phyloP scores from a whole-genome alignment of 2,797 vertebrate genomes.

The Gymnoscopelus braueri region DNA sequence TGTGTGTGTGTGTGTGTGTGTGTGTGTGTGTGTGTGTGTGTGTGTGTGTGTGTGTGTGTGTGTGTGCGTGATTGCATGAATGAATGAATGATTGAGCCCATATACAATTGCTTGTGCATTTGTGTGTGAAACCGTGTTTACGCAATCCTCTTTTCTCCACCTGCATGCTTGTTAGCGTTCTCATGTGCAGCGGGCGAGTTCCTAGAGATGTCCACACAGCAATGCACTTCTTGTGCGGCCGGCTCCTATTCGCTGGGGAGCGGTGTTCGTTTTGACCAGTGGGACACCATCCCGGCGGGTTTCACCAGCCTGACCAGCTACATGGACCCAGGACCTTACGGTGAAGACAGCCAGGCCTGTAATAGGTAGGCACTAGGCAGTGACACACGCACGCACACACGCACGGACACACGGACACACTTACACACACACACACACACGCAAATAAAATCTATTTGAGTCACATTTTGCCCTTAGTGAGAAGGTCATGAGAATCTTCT shows the following conservation, averaged over 20 bases:
- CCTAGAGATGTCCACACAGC: constrained; percentile 93
- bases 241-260: constrained; percentile 97
- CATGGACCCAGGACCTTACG: constrained; percentile 83
- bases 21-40: constrained; percentile 14
- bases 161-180: constrained; percentile 84
- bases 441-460: not conserved
- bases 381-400: not conserved
- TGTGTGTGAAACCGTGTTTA: not conserved
- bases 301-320: constrained; percentile 93
- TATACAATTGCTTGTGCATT: not conserved
- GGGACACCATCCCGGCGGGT: constrained; percentile 92
- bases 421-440: not conserved
- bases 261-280: constrained; percentile 95
- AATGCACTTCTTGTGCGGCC: constrained; percentile 90
- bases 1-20: not conserved
- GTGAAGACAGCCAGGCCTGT: constrained; percentile 84
- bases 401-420: not conserved
- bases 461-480: not conserved
- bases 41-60: not conserved
- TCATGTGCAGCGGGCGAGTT: constrained; percentile 93
- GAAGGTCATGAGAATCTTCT: no score
- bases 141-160: constrained; percentile 3
- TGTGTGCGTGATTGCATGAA: constrained; percentile 2
- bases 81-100: not conserved
- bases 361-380: constrained; percentile 81